phyloP scores from a whole-genome alignment of 1,140 invertebrate species.

The Neoseiulus cucumeris region DNA sequence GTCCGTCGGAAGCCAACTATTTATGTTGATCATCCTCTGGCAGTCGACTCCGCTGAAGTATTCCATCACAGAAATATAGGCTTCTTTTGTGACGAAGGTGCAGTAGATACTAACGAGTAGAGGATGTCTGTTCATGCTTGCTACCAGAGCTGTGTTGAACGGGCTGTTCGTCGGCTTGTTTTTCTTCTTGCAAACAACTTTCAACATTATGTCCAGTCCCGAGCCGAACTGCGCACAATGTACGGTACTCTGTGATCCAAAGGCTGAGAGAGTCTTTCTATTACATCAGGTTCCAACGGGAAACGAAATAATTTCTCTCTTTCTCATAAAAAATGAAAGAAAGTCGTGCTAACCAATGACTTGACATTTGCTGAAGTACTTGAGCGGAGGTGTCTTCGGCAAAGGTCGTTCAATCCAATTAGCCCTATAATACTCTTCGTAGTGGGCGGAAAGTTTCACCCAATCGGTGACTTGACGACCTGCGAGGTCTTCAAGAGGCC shows the following conservation, averaged over 20 bases:
- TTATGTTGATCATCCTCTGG: background rate
- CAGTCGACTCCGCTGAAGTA: slow-evolving; percentile 2
- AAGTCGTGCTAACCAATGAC: background rate
- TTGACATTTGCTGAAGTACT: background rate
- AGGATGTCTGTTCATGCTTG: background rate
- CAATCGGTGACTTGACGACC: slow-evolving; percentile 1
- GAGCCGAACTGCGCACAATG: background rate
- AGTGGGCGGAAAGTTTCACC: background rate
- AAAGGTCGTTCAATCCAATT: background rate
- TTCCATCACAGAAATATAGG: background rate
- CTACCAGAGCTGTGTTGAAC: background rate
- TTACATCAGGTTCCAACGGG: no score
- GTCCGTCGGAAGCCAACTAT: background rate
- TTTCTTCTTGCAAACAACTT: background rate
- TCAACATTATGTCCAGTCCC: background rate
- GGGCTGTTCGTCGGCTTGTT: background rate
- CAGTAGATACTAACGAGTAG: background rate
- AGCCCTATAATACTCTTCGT: background rate
- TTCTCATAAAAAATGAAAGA: no score
- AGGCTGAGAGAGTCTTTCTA: background rate
- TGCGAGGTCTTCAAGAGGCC: background rate
- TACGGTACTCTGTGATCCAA: background rate
- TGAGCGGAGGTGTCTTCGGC: background rate
- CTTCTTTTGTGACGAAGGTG: background rate
- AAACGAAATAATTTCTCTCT: no score